phyloP scores from a whole-genome alignment of 2,797 vertebrate genomes.

The Trachurus trachurus region DNA sequence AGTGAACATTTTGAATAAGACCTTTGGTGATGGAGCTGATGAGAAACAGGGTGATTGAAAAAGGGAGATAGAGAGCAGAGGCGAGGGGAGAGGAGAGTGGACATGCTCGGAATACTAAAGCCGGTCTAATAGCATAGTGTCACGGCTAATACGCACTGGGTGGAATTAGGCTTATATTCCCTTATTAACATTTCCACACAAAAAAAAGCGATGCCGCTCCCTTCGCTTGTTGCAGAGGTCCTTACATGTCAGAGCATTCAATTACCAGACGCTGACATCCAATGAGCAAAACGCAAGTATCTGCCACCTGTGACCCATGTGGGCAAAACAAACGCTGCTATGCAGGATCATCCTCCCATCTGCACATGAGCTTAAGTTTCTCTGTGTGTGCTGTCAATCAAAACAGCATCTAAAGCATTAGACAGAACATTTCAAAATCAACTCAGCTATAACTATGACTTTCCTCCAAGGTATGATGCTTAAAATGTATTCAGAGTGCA shows the following conservation, averaged over 20 bases:
- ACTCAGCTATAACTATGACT: constrained; percentile 38
- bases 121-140: constrained; percentile 38
- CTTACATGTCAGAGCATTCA: constrained; percentile 75
- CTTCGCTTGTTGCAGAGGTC: constrained; percentile 55
- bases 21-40: constrained; percentile 48
- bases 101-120: constrained; percentile 59
- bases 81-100: constrained; percentile 15
- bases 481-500: constrained; percentile 54
- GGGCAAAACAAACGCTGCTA: constrained; percentile 14
- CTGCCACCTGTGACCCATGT: constrained; percentile 41
- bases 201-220: constrained; percentile 43
- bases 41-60: constrained; percentile 56
- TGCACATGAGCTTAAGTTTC: constrained; percentile 11
- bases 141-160: constrained; percentile 55
- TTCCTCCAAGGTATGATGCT: constrained; percentile 46
- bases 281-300: constrained; percentile 60
- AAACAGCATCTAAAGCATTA: constrained; percentile 30
- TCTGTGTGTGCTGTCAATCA: constrained; percentile 45
- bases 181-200: constrained; percentile 74
- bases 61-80: constrained; percentile 39
- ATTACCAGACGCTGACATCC: constrained; percentile 70
- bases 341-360: constrained; percentile 11
- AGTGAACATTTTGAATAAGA: constrained; percentile 48
- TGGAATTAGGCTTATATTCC: constrained; percentile 73
- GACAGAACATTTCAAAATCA: constrained; percentile 40